Evolutionary conservation across 2,888 invertebrate species (phyloP).

Genomic region (Pterostichus madidus): DNA sequence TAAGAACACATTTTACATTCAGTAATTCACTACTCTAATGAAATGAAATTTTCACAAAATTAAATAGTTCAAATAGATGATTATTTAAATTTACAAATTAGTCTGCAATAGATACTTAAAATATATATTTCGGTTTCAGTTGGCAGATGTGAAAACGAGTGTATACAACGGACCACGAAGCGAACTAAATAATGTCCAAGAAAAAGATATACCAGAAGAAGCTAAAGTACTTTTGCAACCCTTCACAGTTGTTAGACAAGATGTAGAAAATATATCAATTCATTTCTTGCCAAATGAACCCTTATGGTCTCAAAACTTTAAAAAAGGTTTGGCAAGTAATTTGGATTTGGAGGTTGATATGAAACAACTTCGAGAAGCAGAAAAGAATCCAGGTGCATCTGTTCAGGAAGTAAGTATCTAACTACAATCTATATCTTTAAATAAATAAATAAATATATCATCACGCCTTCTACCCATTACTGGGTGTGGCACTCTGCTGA

Average conservation of each 20-base stretch:
- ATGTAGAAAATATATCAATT: background rate
- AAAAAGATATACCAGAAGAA: conserved; percentile 11
- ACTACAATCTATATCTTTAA: no score
- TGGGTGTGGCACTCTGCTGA: no score
- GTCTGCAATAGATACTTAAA: no score
- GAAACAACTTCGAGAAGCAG: background rate
- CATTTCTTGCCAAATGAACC: background rate
- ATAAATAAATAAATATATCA: no score
- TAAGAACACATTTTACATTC: background rate
- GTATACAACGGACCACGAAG: background rate
- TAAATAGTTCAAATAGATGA: no score
- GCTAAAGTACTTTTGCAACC: background rate
- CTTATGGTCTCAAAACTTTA: conserved; percentile 2
- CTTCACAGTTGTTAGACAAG: background rate
- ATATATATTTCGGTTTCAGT: background rate
- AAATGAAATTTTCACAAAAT: no score
- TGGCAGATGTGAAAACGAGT: conserved; percentile 3
- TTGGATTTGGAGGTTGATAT: background rate
- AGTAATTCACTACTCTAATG: no score
- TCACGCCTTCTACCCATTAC: no score
- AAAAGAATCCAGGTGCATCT: background rate
- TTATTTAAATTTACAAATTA: no score
- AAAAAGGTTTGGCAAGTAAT: conserved; percentile 1
- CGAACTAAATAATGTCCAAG: background rate
- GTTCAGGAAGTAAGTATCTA: background rate